Conservation (phyloP, 2,113 vertebrate species). For the Pungitius pungitius region DNA sequence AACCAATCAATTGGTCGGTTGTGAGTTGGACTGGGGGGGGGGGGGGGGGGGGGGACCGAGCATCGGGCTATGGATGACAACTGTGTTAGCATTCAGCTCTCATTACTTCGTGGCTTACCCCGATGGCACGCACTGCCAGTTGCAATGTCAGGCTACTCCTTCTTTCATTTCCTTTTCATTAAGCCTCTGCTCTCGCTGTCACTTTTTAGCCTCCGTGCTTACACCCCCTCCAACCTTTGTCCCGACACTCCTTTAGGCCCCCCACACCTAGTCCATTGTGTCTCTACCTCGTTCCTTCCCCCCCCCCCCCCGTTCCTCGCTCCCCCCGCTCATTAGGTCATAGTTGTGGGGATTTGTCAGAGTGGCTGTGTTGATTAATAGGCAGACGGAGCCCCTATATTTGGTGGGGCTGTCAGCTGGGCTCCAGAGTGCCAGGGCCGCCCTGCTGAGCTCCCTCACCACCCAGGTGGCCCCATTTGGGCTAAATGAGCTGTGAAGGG, state of each 20-base stretch:
- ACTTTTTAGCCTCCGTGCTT: constrained; percentile 57
- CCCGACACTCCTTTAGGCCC: constrained; percentile 43
- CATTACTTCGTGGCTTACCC: constrained; percentile 69
- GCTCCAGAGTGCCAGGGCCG: constrained; percentile 86
- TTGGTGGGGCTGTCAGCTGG: constrained; percentile 87
- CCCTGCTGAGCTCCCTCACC: constrained; percentile 88
- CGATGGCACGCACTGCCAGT: constrained; percentile 56
- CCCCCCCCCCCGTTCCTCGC: constrained; percentile 65
- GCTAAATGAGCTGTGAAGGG: constrained; percentile 98
- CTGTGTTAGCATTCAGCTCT: constrained; percentile 65
- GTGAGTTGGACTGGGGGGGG: constrained; percentile 25
- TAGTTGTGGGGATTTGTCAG: constrained; percentile 87
- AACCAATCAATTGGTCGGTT: constrained; percentile 63
- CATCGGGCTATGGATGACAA: constrained; percentile 60
- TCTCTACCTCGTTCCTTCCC: constrained; percentile 58
- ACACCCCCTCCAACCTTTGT: constrained; percentile 56
- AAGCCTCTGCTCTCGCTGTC: constrained; percentile 62
- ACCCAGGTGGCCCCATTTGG: constrained; percentile 96
- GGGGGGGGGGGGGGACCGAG: too few relatives aligned
- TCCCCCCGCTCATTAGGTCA: constrained; percentile 79
- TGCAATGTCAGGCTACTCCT: constrained; percentile 59
- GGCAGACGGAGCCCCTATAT: constrained; percentile 84
- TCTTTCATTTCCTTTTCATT: constrained; percentile 78
- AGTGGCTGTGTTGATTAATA: constrained; percentile 90
- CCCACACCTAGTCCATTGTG: constrained; percentile 68